Base-by-base conservation (phyloP, 2,113 vertebrate species). In the Loxodonta africana region DNA sequence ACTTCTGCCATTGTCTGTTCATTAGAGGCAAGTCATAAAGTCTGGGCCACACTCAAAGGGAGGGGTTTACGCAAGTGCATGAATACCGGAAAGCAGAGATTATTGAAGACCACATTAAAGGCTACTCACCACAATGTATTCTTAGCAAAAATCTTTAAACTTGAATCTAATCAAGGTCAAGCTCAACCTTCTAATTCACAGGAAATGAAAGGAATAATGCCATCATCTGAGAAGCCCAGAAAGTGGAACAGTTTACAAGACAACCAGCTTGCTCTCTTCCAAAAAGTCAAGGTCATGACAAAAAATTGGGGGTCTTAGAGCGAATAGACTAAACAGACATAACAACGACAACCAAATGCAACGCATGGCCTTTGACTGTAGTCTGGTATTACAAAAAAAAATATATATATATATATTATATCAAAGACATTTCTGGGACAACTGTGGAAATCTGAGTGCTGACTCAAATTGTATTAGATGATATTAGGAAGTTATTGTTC, bases 401-500 rank as follows among this genome's bases (percentile, higher is more conserved):
- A 37, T 37, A 37, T 37, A 37, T 37, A 37, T 37, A 37, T 37
- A 37, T 37, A 37, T 37, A 37, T 37, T 14, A 48, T 21, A 12
- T 37, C 48, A 53, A 46, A 48, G 60, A 65, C 11, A 88, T 73
- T 94, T 85, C 87, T 85, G 90, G 57, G 41, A 77, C 63, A 82
- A 67, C 3, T 44, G 71, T 23, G 44, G 84, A 88, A 41, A 86
- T 82, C 3, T 73, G 62, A 65, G 48, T 60, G 41, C 20, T 9
- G 77, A 6, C 33, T 88, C 67, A 73, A 44, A 30, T 69, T 69
- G 9, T 84, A 65, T 57, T 65, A 71, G 46, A 83, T 8, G 11
- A 60, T 46, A n/a, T 94, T 53, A 85, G 18, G 62, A 81, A 92
- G 69, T 37, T 69, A 28, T 82, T 97, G 6, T 51, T 71, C 51